Evolutionary conservation across 1,140 invertebrate genomes (phyloP).

Genomic region (Elysia chlorotica): DNA sequence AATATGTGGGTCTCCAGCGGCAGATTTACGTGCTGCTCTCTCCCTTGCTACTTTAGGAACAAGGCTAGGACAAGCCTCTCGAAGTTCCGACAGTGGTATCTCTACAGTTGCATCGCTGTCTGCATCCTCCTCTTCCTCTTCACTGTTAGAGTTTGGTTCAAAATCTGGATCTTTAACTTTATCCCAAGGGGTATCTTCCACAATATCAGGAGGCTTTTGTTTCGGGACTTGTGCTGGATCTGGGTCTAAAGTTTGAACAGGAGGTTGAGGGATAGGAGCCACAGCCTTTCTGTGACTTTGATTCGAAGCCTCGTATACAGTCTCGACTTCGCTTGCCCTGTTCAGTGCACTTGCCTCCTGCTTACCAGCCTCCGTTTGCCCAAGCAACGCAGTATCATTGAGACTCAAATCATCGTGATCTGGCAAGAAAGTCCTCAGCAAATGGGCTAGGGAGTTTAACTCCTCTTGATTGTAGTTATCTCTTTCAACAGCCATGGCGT

Average conservation of each 20-base stretch:
- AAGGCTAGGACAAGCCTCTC: not conserved
- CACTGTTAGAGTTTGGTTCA: not conserved
- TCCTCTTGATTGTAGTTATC: too few species aligned
- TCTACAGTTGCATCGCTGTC: constrained; percentile 13
- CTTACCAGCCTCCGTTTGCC: not conserved
- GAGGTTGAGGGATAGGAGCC: not conserved
- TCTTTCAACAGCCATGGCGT: too few species aligned
- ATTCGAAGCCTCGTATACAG: not conserved
- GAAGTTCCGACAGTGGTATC: not conserved
- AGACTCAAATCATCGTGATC: constrained; percentile 3
- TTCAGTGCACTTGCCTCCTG: not conserved
- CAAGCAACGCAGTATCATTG: not conserved
- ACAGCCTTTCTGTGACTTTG: too few species aligned
- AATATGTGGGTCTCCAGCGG: not conserved
- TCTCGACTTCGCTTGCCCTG: not conserved
- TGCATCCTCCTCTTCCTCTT: not conserved
- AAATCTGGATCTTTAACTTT: not conserved
- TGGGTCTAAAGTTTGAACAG: not conserved
- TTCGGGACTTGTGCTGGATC: not conserved
- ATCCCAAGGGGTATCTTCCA: not conserved
- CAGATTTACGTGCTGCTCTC: too few species aligned
- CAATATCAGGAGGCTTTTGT: not conserved
- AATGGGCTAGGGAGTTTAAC: constrained; percentile 5
- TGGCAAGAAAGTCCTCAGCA: constrained; percentile 14
- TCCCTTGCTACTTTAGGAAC: not conserved